These are phyloP conservation scores for Sebastolobus altivelis DNA, from an alignment of 2,797 vertebrate species.

Conservation along the genomic window DNA sequence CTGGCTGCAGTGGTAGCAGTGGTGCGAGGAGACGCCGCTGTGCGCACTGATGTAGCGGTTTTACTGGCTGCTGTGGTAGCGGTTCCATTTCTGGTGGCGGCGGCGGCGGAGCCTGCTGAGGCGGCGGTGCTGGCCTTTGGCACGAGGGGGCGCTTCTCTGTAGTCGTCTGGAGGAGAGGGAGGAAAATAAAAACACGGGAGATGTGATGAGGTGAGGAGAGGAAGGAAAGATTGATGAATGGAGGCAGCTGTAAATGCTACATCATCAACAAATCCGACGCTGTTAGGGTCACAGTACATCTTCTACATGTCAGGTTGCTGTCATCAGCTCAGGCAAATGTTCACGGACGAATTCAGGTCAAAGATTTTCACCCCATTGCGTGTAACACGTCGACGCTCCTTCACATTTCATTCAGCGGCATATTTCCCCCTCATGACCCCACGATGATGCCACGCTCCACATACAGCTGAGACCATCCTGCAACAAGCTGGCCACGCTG, in stretches of 20 bases:
- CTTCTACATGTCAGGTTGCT: not conserved
- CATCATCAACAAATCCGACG: not conserved
- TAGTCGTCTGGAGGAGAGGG: constrained; percentile 54
- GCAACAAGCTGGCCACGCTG: constrained; percentile 25
- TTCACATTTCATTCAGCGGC: constrained; percentile 38
- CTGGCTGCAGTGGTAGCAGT: constrained; percentile 80
- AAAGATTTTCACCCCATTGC: not conserved
- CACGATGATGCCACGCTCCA: constrained; percentile 36
- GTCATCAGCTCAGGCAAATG: constrained; percentile 1
- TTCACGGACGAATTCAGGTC: constrained; percentile 40
- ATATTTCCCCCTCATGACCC: not conserved
- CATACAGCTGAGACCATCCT: constrained; percentile 43
- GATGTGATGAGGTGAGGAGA: not conserved
- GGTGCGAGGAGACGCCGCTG: constrained; percentile 56
- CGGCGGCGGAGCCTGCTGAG: constrained; percentile 53
- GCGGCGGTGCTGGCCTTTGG: constrained; percentile 81
- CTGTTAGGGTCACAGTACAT: constrained; percentile 7
- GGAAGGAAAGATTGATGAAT: not conserved
- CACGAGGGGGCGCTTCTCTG: constrained; percentile 87
- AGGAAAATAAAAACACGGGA: not conserved
- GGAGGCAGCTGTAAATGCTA: not conserved
- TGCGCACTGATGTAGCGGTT: constrained; percentile 63
- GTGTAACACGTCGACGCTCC: not conserved
- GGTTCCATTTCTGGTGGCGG: constrained; percentile 77
- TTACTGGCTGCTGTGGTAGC: constrained; percentile 71